Percentiles rank a stretch among this genome's conserved stretches.
Evolutionary conservation across 2,797 vertebrate species (phyloP).

Genomic region (Acanthiza pusilla): DNA sequence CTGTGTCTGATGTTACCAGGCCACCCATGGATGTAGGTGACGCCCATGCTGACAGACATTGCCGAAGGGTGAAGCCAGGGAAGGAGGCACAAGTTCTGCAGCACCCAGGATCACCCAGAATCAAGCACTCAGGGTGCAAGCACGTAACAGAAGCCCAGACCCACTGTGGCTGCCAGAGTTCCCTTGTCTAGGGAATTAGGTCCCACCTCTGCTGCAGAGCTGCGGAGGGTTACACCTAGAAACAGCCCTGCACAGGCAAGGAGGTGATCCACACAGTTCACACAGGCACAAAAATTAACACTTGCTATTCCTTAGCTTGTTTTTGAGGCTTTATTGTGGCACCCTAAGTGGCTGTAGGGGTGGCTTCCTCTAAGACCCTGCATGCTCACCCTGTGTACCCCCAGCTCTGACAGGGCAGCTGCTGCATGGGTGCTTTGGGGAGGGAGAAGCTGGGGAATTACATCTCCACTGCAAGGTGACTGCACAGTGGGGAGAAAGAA

Average conservation of each 20-base stretch:
- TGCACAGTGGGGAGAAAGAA: not conserved
- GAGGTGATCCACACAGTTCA: not conserved
- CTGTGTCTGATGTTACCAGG: not conserved
- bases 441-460: not conserved
- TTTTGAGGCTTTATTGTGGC: not conserved
- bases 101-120: not conserved
- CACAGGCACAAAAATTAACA: too few species aligned
- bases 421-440: not conserved
- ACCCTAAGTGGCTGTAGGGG: not conserved
- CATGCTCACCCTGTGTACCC: not conserved
- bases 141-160: not conserved
- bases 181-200: not conserved
- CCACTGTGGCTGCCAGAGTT: not conserved
- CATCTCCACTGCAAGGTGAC: not conserved
- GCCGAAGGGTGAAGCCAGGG: not conserved
- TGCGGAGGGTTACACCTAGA: not conserved
- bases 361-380: not conserved
- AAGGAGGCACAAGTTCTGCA: not conserved
- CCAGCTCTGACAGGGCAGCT: not conserved
- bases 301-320: not conserved
- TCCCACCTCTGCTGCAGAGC: not conserved
- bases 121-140: not conserved
- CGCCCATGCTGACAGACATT: not conserved
- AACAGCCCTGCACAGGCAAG: not conserved
- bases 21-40: not conserved